Base-by-base conservation (phyloP, 2,888 invertebrate species). In the Mesochorus sp. region DNA sequence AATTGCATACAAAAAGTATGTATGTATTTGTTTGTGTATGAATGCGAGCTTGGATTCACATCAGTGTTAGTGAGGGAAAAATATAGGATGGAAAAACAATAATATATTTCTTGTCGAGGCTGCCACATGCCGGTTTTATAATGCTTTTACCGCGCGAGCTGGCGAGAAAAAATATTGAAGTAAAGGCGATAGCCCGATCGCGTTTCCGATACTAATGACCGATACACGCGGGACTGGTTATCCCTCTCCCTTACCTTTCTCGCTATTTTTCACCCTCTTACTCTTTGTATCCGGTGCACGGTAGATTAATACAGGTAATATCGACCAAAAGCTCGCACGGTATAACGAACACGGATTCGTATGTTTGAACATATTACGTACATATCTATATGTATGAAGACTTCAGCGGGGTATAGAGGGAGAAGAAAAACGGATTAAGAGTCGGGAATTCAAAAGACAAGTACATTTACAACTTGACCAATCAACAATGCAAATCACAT, bases 141-240 rank as follows among this genome's bases (percentile, higher is more conserved):
- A 49, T 49, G 51, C 68, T 70, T 70, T 70, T 66, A 70, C 59
- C 53, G 49, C 10, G 31, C 31, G 17, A 53, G 53, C 37, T 55
- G 28, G 31, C 49, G 55, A 44, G n/a, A 42, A 17, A 44, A 64
- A 42, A 62, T 64, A 12, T 53, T 26, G 66, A 78, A 75, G 79
- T 77, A 74, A 79, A 82, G 64, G 79, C 70, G 77, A 79, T 76
- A 82, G 78, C 44, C 77, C 73, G 82, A 83, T 84, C 77, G 80
- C 82, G 81, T 85, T 84, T 85, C 80, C 79, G 84, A 81, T 81
- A 84, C 82, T 85, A 86, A 86, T 85, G 82, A 82, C 62, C 84
- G 85, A 85, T 85, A 85, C 85, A 83, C 83, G 80, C 81, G 80
- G 62, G 66, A 21, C 12, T 37, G 57, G n/a, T n/a, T 34, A 34